A percentile compares a stretch with the other conserved stretches of the same genome.
Conservation (phyloP, 2,888 invertebrate genomes). For the Eulithis prunata region DNA sequence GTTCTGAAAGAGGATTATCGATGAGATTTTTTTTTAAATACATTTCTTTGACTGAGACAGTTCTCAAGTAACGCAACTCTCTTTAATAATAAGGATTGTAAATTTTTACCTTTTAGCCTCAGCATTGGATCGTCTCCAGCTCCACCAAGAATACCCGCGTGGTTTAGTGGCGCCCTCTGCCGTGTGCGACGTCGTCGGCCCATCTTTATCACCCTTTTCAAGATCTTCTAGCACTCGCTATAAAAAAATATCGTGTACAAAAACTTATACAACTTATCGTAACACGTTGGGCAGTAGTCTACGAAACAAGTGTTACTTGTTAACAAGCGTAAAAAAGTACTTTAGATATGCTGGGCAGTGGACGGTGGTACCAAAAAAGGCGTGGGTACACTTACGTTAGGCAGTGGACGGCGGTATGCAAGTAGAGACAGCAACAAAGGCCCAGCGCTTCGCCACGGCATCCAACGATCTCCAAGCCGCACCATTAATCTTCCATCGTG, state of each 20-base stretch:
- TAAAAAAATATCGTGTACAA: conserved; percentile 8
- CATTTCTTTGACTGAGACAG: no score
- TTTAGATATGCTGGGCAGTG: no score
- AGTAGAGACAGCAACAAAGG: conserved; percentile 95
- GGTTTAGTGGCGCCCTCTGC: conserved; percentile 68
- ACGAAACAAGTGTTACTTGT: no score
- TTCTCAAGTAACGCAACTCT: no score
- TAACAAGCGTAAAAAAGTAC: no score
- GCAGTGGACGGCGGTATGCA: conserved; percentile 93
- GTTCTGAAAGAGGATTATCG: conserved; percentile 45
- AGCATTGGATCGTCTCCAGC: conserved; percentile 85
- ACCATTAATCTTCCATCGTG: conserved; percentile 93
- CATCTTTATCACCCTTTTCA: conserved; percentile 69
- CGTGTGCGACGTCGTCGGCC: conserved; percentile 41
- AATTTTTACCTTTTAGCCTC: conserved; percentile 50
- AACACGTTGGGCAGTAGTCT: no score
- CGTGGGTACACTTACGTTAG: conserved; percentile 85
- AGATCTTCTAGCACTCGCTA: conserved; percentile 75
- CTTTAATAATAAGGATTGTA: background rate
- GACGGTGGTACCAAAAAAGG: background rate
- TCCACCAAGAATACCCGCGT: conserved; percentile 87
- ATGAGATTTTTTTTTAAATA: no score
- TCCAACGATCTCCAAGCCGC: conserved; percentile 93
- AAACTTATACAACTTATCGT: no score
- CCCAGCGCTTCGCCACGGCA: conserved; percentile 96